Percentiles rank a stretch among this genome's conserved stretches.
Evolutionary conservation across 2,113 vertebrate genomes (phyloP).

Genomic region (Cyprinodon variegatus): DNA sequence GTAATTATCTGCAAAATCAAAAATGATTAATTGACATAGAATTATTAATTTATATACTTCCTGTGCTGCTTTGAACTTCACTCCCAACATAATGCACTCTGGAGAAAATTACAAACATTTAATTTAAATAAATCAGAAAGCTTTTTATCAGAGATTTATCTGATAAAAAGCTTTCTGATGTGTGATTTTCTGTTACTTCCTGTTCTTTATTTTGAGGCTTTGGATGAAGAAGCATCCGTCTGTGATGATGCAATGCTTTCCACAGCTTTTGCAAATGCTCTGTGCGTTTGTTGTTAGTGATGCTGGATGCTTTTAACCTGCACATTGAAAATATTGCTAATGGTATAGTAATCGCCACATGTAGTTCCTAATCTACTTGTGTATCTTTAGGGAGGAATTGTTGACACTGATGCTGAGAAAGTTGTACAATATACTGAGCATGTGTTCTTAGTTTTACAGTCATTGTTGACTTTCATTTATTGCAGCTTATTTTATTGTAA

Average conservation of each 20-base stretch:
- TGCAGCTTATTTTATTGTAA: not conserved
- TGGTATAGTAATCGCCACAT: not conserved
- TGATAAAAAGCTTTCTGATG: not conserved
- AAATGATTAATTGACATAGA: not conserved
- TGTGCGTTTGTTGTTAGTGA: not conserved
- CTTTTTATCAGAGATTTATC: not conserved
- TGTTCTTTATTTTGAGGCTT: not conserved
- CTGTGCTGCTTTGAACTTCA: not conserved
- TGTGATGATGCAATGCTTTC: not conserved
- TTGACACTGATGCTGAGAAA: not conserved
- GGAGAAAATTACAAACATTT: too few relatives aligned
- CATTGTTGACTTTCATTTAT: not conserved
- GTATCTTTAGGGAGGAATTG: not conserved
- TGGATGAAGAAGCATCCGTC: not conserved
- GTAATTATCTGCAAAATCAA: not conserved
- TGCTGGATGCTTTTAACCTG: not conserved
- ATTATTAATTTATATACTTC: not conserved
- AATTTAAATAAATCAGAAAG: too few relatives aligned
- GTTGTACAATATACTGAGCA: not conserved
- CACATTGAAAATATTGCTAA: not conserved
- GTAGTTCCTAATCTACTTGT: not conserved
- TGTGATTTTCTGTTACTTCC: not conserved
- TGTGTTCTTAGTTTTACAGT: not conserved
- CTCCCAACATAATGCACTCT: too few relatives aligned
- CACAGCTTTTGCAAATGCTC: not conserved